These are phyloP conservation scores for Drosophila santomea DNA, from an alignment of 1,140 invertebrate genomes.

Conservation along the genomic window DNA sequence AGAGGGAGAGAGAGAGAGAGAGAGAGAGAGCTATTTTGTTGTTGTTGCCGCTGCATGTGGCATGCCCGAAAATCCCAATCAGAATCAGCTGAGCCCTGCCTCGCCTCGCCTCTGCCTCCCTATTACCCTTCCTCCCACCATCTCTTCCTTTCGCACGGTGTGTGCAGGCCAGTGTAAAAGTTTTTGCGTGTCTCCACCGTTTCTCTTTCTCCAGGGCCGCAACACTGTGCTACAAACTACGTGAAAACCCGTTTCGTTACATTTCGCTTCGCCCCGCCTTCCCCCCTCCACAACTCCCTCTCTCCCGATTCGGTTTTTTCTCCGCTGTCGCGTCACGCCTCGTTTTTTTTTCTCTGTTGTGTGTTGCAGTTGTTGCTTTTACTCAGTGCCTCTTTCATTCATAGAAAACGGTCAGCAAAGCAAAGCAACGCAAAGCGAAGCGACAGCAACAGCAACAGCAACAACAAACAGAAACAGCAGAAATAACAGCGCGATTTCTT, in stretches of 20 bases:
- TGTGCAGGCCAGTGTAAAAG: constrained; percentile 24
- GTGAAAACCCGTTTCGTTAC: constrained; percentile 34
- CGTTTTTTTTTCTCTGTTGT: constrained; percentile 12
- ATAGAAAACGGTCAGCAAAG: constrained; percentile 49
- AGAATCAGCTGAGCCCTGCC: constrained; percentile 29
- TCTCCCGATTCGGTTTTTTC: not conserved
- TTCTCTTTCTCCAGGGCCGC: constrained; percentile 27
- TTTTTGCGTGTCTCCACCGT: constrained; percentile 15
- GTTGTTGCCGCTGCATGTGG: constrained; percentile 38
- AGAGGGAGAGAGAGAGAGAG: not conserved
- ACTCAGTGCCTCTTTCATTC: constrained; percentile 33
- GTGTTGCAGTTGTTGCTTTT: constrained; percentile 26
- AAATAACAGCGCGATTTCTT: constrained; percentile 26
- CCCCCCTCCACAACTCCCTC: no score
- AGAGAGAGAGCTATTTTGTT: constrained; percentile 1
- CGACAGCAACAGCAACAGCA: constrained; percentile 22
- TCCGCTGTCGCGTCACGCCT: constrained; percentile 29
- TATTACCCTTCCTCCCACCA: no score
- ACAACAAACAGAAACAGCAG: constrained; percentile 4
- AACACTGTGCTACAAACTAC: constrained; percentile 27
- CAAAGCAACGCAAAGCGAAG: constrained; percentile 19
- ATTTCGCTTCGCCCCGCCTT: not conserved
- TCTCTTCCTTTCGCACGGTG: not conserved
- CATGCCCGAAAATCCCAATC: constrained; percentile 28
- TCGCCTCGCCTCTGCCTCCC: not conserved